phyloP scores from a whole-genome alignment of 2,113 vertebrate species.

The Lipotes vexillifer region DNA sequence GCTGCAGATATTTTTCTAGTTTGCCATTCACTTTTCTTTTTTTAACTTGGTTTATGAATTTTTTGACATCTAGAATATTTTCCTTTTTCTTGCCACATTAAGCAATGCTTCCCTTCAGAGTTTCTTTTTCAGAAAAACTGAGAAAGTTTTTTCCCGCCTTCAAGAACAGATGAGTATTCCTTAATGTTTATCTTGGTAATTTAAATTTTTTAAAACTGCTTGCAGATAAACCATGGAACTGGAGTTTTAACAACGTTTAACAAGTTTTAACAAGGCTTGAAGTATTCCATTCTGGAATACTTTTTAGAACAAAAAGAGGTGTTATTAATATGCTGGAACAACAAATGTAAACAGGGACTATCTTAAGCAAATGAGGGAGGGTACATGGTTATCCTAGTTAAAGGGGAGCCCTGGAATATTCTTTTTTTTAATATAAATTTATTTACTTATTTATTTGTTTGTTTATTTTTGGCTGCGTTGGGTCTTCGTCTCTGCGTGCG shows the following conservation, averaged over 20 bases:
- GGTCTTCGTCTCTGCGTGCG: too few species aligned
- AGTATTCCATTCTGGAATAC: neutral
- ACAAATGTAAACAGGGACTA: neutral
- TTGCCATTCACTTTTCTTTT: neutral
- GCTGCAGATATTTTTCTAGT: neutral
- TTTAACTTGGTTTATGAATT: neutral
- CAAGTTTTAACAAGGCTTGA: too few species aligned
- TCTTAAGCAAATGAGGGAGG: neutral
- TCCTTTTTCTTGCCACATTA: neutral
- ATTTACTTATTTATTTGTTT: too few species aligned
- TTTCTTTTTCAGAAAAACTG: neutral
- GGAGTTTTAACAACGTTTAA: slow-evolving; percentile 10
- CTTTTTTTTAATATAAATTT: neutral
- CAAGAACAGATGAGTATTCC: neutral
- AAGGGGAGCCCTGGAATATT: neutral
- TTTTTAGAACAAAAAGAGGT: neutral
- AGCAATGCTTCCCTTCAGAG: neutral
- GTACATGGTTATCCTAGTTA: neutral
- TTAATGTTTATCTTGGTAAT: neutral
- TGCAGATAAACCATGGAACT: neutral
- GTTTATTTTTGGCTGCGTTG: too few species aligned
- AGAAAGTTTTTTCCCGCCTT: neutral
- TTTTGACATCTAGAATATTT: neutral
- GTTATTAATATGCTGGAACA: neutral
- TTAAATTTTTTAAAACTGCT: neutral